Evolutionary conservation across 1,140 invertebrate species (phyloP), one percentile per base, ranked within the genome.

Genomic region (Ostrea denselamellosa): DNA sequence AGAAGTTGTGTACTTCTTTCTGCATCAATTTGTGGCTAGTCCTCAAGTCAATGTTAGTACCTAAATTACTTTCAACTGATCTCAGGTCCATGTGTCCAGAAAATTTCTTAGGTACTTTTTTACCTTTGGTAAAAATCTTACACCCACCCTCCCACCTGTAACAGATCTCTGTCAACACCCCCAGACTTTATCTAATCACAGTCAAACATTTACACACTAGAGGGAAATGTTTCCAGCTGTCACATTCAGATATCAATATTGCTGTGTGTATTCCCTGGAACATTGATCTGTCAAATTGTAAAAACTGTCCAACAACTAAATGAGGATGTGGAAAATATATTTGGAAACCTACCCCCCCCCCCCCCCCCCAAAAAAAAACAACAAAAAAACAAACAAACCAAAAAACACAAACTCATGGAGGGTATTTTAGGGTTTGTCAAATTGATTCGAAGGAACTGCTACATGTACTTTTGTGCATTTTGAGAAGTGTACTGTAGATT

Each of bases 191-290:
- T 77, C 68, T 77, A 28, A 77, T 77, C 68, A 77, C 25, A 28
- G 68, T 14, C 68, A 77, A 77, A 77, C 68, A 77, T 28, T 77
- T 77, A 44, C 28, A 34, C 34, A 2, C 19, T 25, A 22, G 25
- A 17, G 14, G 68, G 12, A 77, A 77, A 22, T 77, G 28, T 28
- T 14, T 10, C 8, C 68, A 77, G 68, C 68, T 77, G 68, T 77
- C 68, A 77, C 68, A 34, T 5, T 77, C 68, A 14, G 14, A 34
- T 77, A 77, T 77, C 68, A 77, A 77, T 77, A 77, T 62, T 19
- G 1, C 2, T 17, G 14, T 77, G 68, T 77, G 68, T 77, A 77
- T 77, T 77, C 68, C 56, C 28, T 14, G 25, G 1, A 14, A 28
- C 28, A 77, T 77, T 28, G 68, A 77, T 77, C 28, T 12, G 56